Percentiles rank a stretch among this genome's conserved stretches.
Conservation (phyloP, 2,888 invertebrate genomes). For the Matsumyia berberina region DNA sequence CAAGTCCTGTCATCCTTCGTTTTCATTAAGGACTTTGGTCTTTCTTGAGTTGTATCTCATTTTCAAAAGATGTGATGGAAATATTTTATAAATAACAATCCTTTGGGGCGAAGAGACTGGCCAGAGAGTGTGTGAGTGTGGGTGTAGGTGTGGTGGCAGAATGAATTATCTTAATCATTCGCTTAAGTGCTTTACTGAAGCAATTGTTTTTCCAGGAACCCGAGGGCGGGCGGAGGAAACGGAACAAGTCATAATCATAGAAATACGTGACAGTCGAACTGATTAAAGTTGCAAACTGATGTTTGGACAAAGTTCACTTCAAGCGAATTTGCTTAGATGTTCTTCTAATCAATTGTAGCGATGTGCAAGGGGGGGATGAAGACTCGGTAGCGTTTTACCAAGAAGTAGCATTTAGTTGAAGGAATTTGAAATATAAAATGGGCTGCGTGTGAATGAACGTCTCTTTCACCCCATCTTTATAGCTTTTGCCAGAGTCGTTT, state of each 20-base stretch:
- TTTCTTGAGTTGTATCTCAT: conserved; percentile 72
- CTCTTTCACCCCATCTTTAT: too few species aligned
- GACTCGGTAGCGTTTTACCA: neutral
- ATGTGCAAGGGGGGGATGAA: too few species aligned
- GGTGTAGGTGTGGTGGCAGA: conserved; percentile 7
- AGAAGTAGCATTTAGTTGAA: too few species aligned
- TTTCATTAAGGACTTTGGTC: conserved; percentile 73
- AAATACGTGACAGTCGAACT: conserved; percentile 67
- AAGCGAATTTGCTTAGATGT: conserved; percentile 58
- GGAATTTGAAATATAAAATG: too few species aligned
- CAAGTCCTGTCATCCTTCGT: conserved; percentile 49
- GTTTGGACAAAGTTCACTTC: conserved; percentile 60
- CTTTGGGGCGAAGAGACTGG: conserved; percentile 13
- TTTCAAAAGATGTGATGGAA: conserved; percentile 76
- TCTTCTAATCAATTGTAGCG: conserved; percentile 32
- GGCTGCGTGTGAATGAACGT: too few species aligned
- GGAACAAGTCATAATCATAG: conserved; percentile 63
- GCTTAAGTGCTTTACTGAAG: conserved; percentile 70
- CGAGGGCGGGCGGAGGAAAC: neutral
- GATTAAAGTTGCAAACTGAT: conserved; percentile 68
- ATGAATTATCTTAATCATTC: conserved; percentile 75
- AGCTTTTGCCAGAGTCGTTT: too few species aligned
- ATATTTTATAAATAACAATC: conserved; percentile 74
- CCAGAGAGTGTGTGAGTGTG: neutral
- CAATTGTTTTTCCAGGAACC: conserved; percentile 56